A percentile compares a stretch with the other conserved stretches of the same genome.
phyloP scores from a whole-genome alignment of 1,140 invertebrate species.

The Pseudomyrmex flavicornis region DNA sequence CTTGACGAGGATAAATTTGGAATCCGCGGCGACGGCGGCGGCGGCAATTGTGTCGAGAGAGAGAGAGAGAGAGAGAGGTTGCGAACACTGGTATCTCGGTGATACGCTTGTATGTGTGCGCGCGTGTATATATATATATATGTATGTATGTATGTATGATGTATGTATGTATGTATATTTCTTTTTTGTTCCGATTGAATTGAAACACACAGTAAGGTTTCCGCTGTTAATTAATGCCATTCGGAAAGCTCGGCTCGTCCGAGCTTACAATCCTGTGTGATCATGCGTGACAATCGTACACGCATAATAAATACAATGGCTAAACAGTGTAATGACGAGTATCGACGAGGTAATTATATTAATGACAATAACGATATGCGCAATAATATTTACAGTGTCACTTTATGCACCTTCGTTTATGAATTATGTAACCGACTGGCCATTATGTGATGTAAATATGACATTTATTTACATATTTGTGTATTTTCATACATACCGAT shows the following conservation, averaged over 20 bases:
- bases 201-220: not conserved
- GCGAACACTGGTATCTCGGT: not conserved
- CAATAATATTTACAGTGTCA: constrained; percentile 20
- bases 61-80: not conserved
- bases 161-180: no score
- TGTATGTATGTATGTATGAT: no score
- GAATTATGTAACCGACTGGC: constrained; percentile 18
- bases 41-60: not conserved
- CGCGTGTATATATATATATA: no score
- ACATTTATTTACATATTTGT: not conserved
- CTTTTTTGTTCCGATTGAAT: not conserved
- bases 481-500: not conserved
- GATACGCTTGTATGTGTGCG: not conserved
- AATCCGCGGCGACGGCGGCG: not conserved
- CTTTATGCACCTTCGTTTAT: constrained; percentile 33
- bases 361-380: constrained; percentile 11
- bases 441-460: not conserved
- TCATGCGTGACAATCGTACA: not conserved
- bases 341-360: not conserved
- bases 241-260: not conserved
- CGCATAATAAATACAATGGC: not conserved
- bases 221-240: constrained; percentile 10
- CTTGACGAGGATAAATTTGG: not conserved
- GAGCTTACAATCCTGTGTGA: not conserved
- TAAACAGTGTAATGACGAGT: not conserved